Evolutionary conservation across 2,113 vertebrate species (phyloP), one percentile per base, ranked within the genome.

Genomic region (Telmatochromis brichardi): DNA sequence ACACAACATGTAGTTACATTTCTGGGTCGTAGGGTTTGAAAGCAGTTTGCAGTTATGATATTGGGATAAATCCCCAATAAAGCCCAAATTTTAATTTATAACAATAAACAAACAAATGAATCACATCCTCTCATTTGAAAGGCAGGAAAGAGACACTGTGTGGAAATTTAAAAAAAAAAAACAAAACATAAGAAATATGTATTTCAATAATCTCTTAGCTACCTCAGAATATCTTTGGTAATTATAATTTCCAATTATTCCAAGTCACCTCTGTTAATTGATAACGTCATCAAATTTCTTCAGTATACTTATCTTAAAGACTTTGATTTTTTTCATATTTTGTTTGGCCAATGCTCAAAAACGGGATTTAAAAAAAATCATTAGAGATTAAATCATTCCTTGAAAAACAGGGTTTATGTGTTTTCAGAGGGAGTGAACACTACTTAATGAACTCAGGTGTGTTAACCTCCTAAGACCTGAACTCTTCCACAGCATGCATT

Each of bases 201-300:
- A 42, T 76, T 76, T 47, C 15, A 28, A 28, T 76, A 28, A 76
- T 76, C 15, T 76, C 3, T 76, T 19, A 19, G 42, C 9, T 12
- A 26, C 71, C 23, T 47, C 23, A 47, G 42, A 76, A 28, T 76
- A 45, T 28, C 23, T 76, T 50, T 0, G 3, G 9, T 17, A 28
- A 73, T 45, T 45, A 45, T 73, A 50, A 76, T 28, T 76, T 76
- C 9, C 40, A 60, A 31, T 73, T 73, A 73, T 45, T 73, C n/a
- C 21, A 73, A 73, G 35, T 23, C 35, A 9, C 2, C 13, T 23
- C n/a, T 42, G 65, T 15, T 15, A 45, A 26, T 47, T 73, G 40
- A 73, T 73, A 28, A 28, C 3, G 0, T 73, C 9, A 28, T 28
- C 68, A 73, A 26, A 73, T 23, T 71, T 71, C 37, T 14, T 71